phyloP scores from a whole-genome alignment of 1,140 invertebrate genomes.

The Drosophila repletoides region DNA sequence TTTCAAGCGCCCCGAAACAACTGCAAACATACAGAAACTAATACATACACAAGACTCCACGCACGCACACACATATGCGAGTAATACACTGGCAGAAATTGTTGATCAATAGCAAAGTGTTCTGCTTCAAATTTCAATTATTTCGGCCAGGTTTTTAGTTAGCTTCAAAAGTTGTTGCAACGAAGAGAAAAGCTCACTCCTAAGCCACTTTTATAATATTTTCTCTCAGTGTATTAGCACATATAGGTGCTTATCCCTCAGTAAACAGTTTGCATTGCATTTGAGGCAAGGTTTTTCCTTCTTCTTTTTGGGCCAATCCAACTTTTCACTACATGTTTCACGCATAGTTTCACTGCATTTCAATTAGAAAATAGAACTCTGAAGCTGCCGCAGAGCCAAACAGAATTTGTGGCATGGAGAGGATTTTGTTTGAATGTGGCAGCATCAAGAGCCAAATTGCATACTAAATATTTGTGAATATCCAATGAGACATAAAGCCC shows the following conservation, averaged over 20 bases:
- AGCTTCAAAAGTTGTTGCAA: too few species aligned
- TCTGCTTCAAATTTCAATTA: too few species aligned
- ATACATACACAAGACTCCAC: constrained; percentile 8
- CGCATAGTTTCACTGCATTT: constrained; percentile 60
- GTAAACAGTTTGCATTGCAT: constrained; percentile 45
- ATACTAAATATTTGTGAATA: neutral
- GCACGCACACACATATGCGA: constrained; percentile 6
- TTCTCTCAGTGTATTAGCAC: neutral
- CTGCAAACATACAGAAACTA: neutral
- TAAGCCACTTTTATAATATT: too few species aligned
- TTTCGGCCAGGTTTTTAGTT: too few species aligned
- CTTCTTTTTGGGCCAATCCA: constrained; percentile 13
- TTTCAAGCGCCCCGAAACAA: constrained; percentile 36
- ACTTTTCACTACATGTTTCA: constrained; percentile 56
- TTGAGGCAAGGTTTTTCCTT: constrained; percentile 13
- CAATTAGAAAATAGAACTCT: constrained; percentile 49
- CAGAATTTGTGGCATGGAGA: constrained; percentile 1
- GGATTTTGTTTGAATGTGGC: neutral
- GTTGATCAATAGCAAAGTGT: neutral
- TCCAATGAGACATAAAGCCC: neutral
- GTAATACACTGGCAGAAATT: too few species aligned
- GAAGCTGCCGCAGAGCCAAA: neutral
- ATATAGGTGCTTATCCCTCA: neutral
- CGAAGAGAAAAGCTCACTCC: too few species aligned
- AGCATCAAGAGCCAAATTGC: neutral